Percentiles rank a stretch among this genome's conserved stretches.
Evolutionary conservation across 2,113 vertebrate genomes (phyloP).

Genomic region (Xenopus laevis): DNA sequence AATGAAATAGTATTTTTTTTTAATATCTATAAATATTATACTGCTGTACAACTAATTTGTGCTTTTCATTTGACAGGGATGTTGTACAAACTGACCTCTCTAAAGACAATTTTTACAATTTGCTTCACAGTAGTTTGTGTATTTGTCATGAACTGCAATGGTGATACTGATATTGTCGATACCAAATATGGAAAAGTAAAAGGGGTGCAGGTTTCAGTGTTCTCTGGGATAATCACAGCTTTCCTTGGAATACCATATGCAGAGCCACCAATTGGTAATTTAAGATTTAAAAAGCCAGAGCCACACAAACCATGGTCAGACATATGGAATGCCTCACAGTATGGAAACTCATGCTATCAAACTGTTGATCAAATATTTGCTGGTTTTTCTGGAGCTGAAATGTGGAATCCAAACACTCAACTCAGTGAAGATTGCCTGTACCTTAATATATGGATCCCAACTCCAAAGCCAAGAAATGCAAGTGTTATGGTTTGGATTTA

Average conservation of each 20-base stretch:
- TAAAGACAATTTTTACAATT: conserved; percentile 25
- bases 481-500: conserved; percentile 90
- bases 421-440: conserved; percentile 89
- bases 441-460: conserved; percentile 82
- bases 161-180: conserved; percentile 65
- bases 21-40: too few relatives aligned
- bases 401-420: conserved; percentile 90
- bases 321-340: conserved; percentile 66
- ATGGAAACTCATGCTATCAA: conserved; percentile 79
- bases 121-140: conserved; percentile 51
- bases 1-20: too few relatives aligned
- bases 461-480: conserved; percentile 67
- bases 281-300: conserved; percentile 76
- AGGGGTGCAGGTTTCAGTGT: conserved; percentile 68
- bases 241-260: conserved; percentile 88
- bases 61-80: conserved; percentile 59
- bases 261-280: conserved; percentile 71
- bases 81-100: conserved; percentile 18
- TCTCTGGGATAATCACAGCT: conserved; percentile 67
- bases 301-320: conserved; percentile 65
- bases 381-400: conserved; percentile 80
- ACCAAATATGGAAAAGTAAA: conserved; percentile 74
- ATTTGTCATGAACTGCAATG: conserved; percentile 49
- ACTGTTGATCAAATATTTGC: conserved; percentile 60
- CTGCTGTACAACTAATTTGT: conserved; percentile 1